Conservation (phyloP, 2,113 vertebrate species). For the Sphyrna mokarran region DNA sequence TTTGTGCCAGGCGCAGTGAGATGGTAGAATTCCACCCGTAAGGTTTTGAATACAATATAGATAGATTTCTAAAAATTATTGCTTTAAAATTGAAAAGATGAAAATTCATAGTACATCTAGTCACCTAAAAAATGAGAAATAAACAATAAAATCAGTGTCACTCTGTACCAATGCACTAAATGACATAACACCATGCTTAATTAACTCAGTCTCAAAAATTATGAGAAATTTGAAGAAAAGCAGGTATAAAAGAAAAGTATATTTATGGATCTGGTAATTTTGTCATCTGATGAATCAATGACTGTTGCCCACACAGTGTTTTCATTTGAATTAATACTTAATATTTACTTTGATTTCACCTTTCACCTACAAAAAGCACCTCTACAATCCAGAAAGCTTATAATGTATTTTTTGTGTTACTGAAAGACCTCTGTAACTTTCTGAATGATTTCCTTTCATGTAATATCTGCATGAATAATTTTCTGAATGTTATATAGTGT, state of each 20-base stretch:
- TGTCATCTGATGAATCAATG: background rate
- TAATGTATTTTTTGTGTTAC: background rate
- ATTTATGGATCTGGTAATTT: background rate
- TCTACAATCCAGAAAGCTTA: background rate
- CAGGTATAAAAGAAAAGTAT: background rate
- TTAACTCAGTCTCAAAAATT: background rate
- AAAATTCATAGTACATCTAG: background rate
- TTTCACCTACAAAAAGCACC: background rate
- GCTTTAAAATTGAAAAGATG: background rate
- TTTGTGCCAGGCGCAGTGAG: no score
- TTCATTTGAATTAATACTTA: background rate
- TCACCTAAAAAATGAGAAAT: background rate
- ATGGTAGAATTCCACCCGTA: background rate
- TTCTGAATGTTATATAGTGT: slow-evolving; percentile 25
- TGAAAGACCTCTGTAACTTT: background rate
- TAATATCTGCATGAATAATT: slow-evolving; percentile 29
- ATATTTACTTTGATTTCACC: background rate
- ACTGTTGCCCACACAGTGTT: background rate
- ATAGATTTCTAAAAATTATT: background rate
- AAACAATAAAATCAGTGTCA: background rate
- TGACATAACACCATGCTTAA: background rate
- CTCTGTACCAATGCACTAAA: background rate
- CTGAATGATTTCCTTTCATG: slow-evolving; percentile 24
- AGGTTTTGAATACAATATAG: background rate
- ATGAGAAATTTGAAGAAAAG: background rate